Evolutionary conservation across 2,888 invertebrate genomes (phyloP).

Genomic region (Strigamia maritima): DNA sequence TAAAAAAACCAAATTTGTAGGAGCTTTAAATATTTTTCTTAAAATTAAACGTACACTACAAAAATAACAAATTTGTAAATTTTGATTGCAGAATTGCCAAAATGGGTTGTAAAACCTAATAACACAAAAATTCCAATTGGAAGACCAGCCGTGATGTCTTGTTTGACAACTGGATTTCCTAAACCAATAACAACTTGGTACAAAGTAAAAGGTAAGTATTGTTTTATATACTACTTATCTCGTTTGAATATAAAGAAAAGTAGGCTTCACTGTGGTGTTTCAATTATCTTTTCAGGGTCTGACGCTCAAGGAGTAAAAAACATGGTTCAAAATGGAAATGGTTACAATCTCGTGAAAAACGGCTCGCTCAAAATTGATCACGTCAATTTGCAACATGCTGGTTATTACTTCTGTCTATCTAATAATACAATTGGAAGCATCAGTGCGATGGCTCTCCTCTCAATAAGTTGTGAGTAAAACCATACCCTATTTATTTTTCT

Average conservation of each 20-base stretch:
- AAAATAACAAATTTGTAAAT: too few relatives aligned
- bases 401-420: neutral
- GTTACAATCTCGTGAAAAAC: neutral
- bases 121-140: neutral
- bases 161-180: neutral
- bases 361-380: neutral
- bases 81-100: neutral
- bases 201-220: neutral
- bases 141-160: neutral
- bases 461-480: conserved; percentile 5
- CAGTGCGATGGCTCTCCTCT: neutral
- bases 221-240: too few relatives aligned
- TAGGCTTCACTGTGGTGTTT: too few relatives aligned
- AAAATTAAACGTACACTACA: too few relatives aligned
- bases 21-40: too few relatives aligned
- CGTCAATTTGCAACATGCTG: neutral
- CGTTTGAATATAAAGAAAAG: too few relatives aligned
- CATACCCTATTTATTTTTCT: neutral
- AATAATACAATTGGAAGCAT: neutral
- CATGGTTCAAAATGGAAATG: neutral
- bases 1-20: too few relatives aligned
- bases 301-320: neutral
- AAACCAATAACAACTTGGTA: neutral
- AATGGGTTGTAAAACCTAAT: neutral
- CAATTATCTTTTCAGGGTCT: neutral